Evolutionary conservation across 2,797 vertebrate genomes (phyloP).

Genomic region (Lophotriccus pileatus): DNA sequence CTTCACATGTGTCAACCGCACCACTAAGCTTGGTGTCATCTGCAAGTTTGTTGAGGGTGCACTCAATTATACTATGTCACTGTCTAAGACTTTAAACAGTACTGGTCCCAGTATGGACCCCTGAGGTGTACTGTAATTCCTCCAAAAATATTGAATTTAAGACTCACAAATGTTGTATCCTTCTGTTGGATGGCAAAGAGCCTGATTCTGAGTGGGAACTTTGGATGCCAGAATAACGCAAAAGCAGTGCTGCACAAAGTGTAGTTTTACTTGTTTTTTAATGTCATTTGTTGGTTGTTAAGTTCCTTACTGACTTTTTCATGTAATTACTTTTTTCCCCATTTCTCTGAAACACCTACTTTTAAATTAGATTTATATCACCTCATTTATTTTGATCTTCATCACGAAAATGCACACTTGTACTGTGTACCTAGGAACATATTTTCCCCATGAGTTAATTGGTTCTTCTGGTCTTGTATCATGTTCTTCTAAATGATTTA

Average conservation of each 20-base stretch:
- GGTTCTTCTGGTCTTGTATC: neutral
- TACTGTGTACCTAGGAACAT: rapidly evolving
- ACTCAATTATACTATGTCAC: neutral
- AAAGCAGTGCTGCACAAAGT: neutral
- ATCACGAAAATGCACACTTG: neutral
- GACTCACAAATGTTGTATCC: neutral
- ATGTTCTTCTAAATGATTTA: too few relatives aligned
- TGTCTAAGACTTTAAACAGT: neutral
- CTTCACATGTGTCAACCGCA: rapidly evolving
- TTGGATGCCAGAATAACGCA: neutral
- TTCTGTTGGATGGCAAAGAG: neutral
- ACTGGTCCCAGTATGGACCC: rapidly evolving
- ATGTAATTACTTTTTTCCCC: neutral
- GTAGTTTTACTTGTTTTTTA: neutral
- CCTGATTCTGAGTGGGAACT: neutral
- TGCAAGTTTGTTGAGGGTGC: neutral
- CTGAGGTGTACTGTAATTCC: neutral
- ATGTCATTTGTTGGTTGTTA: neutral
- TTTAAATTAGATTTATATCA: neutral
- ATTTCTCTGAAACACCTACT: neutral
- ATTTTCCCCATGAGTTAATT: neutral
- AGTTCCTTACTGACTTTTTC: neutral
- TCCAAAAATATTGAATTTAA: neutral
- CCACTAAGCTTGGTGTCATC: neutral
- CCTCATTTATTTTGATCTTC: neutral